Percentiles rank a stretch among this genome's conserved stretches.
Conservation (phyloP, 2,113 vertebrate genomes). For the Aspiorhynchus laticeps region DNA sequence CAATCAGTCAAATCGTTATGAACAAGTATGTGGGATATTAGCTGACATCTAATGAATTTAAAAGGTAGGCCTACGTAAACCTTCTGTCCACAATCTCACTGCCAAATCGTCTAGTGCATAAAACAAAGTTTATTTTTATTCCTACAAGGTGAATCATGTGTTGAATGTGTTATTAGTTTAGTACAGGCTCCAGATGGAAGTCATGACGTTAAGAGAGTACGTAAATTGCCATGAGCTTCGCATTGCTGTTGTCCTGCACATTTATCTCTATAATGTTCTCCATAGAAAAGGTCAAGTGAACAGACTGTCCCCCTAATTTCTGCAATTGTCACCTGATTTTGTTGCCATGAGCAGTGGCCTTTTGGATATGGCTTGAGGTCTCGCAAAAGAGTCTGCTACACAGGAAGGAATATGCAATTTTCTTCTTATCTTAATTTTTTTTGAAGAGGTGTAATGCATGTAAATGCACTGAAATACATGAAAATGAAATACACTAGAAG, state of each 20-base stretch:
- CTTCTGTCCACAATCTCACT: not conserved
- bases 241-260: conserved; percentile 14
- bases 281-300: conserved; percentile 17
- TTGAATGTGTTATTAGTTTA: not conserved
- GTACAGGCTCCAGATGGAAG: conserved; percentile 19
- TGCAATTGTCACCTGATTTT: not conserved
- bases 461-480: not conserved
- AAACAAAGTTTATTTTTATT: not conserved
- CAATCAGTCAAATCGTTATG: no score
- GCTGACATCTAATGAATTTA: not conserved
- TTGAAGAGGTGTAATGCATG: not conserved
- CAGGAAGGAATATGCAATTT: not conserved
- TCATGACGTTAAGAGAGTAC: conserved; percentile 13
- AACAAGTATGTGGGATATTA: no score
- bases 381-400: not conserved
- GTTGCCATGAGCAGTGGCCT: not conserved
- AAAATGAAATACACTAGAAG: not conserved
- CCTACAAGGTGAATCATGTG: conserved; percentile 7
- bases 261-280: conserved; percentile 40
- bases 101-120: not conserved
- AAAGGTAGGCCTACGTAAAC: not conserved
- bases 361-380: not conserved
- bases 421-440: not conserved
- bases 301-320: conserved; percentile 18
- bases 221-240: conserved; percentile 23